Conservation (phyloP, 2,888 invertebrate species). For the Cordilura impudica region DNA sequence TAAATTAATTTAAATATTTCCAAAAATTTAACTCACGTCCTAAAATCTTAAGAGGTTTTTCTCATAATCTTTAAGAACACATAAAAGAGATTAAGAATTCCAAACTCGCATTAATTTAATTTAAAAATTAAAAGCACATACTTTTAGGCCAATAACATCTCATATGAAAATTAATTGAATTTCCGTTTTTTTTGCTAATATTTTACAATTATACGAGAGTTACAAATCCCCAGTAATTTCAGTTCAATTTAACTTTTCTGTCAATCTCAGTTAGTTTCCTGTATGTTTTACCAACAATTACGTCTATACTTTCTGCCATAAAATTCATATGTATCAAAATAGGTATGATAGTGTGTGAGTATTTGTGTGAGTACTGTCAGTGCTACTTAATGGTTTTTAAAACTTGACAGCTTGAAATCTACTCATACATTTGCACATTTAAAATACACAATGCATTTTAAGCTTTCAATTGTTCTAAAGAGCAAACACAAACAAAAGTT, state of each 20-base stretch:
- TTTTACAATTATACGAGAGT: background rate
- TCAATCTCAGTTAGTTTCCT: slow-evolving; percentile 25
- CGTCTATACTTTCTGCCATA: background rate
- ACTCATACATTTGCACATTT: slow-evolving; percentile 8
- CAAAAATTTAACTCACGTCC: too few species aligned
- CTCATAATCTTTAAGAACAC: too few species aligned
- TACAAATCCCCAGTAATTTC: slow-evolving; percentile 11
- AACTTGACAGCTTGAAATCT: slow-evolving; percentile 29
- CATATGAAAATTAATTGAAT: slow-evolving; percentile 1
- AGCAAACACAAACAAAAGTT: slow-evolving; percentile 22
- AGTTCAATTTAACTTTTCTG: slow-evolving; percentile 32
- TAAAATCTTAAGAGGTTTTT: too few species aligned
- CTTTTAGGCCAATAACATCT: background rate
- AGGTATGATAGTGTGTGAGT: background rate
- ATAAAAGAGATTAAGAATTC: too few species aligned
- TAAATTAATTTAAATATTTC: too few species aligned
- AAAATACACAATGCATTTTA: slow-evolving; percentile 10
- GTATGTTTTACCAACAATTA: background rate
- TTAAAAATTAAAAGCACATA: background rate
- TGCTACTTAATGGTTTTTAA: slow-evolving; percentile 15
- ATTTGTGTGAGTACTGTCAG: background rate
- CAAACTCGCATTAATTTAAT: background rate
- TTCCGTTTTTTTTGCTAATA: background rate
- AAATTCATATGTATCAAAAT: background rate
- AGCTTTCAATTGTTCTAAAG: slow-evolving; percentile 18